Percentiles rank a stretch among this genome's conserved stretches.
phyloP scores from a whole-genome alignment of 1,140 invertebrate species.

The Littorina saxatilis region DNA sequence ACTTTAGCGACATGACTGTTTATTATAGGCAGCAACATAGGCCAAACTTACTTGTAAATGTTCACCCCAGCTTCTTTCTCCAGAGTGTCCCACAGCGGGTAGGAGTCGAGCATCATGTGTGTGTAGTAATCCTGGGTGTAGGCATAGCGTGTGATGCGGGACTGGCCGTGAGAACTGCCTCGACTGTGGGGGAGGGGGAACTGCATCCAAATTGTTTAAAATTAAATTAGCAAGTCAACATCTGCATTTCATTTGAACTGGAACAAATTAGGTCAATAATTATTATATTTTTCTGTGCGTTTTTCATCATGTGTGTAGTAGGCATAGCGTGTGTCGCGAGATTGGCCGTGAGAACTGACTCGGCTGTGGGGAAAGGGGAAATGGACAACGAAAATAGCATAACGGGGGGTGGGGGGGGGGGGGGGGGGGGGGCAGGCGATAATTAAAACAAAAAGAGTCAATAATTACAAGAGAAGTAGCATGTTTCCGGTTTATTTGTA shows the following conservation, averaged over 20 bases:
- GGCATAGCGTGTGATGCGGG: constrained; percentile 69
- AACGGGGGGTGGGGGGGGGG: background rate
- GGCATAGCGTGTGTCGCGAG: constrained; percentile 64
- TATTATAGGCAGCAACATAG: too few relatives aligned
- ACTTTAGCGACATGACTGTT: too few relatives aligned
- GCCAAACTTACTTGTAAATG: constrained; percentile 55
- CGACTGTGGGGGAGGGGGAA: constrained; percentile 70
- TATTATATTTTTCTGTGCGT: too few relatives aligned
- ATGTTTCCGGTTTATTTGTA: too few relatives aligned
- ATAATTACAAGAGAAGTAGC: too few relatives aligned
- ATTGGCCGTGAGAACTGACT: constrained; percentile 70
- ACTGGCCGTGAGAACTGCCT: constrained; percentile 73
- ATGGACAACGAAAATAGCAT: constrained; percentile 38
- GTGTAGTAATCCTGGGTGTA: constrained; percentile 67
- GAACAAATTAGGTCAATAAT: too few relatives aligned
- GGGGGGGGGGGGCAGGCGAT: too few relatives aligned
- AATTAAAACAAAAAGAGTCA: too few relatives aligned
- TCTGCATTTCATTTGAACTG: too few relatives aligned
- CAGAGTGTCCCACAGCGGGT: constrained; percentile 60
- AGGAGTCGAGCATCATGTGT: constrained; percentile 71
- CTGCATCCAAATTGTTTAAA: too few relatives aligned
- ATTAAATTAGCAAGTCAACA: too few relatives aligned
- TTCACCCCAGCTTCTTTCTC: constrained; percentile 56
- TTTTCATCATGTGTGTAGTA: too few relatives aligned
- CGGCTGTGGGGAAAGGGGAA: constrained; percentile 65